A percentile compares a stretch with the other conserved stretches of the same genome.
These are phyloP conservation scores for Oreocharis arfaki DNA, from an alignment of 2,113 vertebrate species.

Conservation along the genomic window DNA sequence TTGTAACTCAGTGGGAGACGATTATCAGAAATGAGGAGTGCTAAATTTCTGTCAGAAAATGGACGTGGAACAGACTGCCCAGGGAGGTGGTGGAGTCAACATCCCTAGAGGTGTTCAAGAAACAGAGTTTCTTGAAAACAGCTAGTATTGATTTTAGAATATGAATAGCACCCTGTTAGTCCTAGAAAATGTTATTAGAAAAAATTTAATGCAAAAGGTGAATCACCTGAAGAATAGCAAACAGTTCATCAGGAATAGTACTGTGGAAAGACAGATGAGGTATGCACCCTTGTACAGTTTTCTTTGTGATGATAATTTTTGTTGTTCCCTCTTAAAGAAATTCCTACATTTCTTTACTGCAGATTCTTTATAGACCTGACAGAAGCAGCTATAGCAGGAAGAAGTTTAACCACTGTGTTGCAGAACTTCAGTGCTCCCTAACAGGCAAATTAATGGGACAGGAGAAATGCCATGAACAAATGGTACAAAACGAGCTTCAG, in stretches of 20 bases:
- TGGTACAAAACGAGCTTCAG: conserved; percentile 40
- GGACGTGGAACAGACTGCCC: not conserved
- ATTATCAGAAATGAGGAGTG: not conserved
- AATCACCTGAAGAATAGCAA: not conserved
- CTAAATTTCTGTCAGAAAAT: not conserved
- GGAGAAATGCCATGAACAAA: conserved; percentile 50
- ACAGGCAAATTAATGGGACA: conserved; percentile 49
- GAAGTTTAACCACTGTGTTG: not conserved
- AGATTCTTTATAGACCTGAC: not conserved
- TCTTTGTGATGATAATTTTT: not conserved
- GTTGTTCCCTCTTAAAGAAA: not conserved
- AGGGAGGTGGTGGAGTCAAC: not conserved
- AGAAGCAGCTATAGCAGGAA: not conserved
- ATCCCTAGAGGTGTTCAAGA: not conserved
- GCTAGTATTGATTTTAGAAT: not conserved
- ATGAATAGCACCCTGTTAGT: not conserved
- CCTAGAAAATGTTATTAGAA: not conserved
- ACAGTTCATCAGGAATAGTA: not conserved
- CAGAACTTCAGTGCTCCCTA: not conserved
- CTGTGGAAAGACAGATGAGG: not conserved
- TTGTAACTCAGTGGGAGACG: not conserved
- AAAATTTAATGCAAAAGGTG: not conserved
- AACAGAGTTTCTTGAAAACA: not conserved
- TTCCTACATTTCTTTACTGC: not conserved
- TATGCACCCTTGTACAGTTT: not conserved